Percentiles rank a stretch among this genome's conserved stretches.
These are phyloP conservation scores for Tetranychus truncatus DNA, from an alignment of 2,888 invertebrate genomes.

Conservation along the genomic window DNA sequence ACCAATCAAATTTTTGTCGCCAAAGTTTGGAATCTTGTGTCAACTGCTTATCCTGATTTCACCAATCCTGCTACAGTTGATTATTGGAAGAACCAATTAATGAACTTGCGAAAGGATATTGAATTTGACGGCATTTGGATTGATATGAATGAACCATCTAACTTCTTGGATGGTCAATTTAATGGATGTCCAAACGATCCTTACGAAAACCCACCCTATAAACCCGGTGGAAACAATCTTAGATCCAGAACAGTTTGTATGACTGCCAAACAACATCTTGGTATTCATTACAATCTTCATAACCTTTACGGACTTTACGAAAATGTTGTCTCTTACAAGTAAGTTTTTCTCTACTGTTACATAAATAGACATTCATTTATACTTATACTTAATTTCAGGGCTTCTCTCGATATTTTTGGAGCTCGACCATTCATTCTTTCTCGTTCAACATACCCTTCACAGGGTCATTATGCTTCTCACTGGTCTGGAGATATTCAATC, in stretches of 20 bases:
- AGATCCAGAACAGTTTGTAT: slow-evolving; percentile 57
- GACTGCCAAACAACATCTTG: slow-evolving; percentile 50
- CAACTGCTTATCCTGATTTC: slow-evolving; percentile 29
- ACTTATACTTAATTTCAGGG: neutral
- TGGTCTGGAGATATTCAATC: slow-evolving; percentile 34
- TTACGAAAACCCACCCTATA: slow-evolving; percentile 50
- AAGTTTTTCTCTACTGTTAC: slow-evolving; percentile 32
- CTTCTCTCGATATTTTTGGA: neutral
- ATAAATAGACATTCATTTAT: neutral
- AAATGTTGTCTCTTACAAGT: slow-evolving; percentile 53
- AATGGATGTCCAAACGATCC: slow-evolving; percentile 39
- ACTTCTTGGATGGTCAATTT: slow-evolving; percentile 38
- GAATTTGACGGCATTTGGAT: slow-evolving; percentile 35
- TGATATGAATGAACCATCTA: slow-evolving; percentile 68
- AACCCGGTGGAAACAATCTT: slow-evolving; percentile 41
- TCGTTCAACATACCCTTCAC: slow-evolving; percentile 32
- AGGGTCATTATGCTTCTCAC: slow-evolving; percentile 31
- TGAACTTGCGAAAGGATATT: slow-evolving; percentile 27
- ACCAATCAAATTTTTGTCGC: slow-evolving; percentile 48
- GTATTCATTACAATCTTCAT: slow-evolving; percentile 55
- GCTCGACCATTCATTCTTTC: slow-evolving; percentile 31
- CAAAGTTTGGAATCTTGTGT: slow-evolving; percentile 40
- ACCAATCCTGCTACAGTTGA: slow-evolving; percentile 27
- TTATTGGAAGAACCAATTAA: slow-evolving; percentile 29
- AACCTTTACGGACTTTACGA: slow-evolving; percentile 58